Percentiles rank a stretch among this genome's conserved stretches.
Conservation (phyloP, 2,797 vertebrate species). For the Orestias chungarensis region DNA sequence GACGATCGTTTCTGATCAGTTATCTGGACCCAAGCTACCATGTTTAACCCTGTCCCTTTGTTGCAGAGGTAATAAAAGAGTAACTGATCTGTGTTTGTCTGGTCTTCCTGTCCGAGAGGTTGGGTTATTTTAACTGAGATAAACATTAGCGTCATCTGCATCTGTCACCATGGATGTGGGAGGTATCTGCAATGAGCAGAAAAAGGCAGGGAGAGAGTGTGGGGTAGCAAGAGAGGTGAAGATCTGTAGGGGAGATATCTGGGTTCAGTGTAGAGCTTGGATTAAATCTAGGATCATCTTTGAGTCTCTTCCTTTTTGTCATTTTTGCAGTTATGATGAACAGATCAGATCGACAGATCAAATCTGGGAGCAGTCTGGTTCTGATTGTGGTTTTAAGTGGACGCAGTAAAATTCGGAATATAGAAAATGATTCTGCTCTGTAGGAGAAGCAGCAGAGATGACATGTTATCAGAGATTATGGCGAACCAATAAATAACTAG, state of each 20-base stretch:
- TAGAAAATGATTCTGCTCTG: background rate
- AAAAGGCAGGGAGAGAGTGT: background rate
- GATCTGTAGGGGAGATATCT: background rate
- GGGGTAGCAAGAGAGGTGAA: background rate
- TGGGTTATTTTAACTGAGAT: constrained; percentile 29
- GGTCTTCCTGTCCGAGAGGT: constrained; percentile 18
- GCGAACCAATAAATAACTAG: background rate
- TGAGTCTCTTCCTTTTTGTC: background rate
- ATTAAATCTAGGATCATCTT: background rate
- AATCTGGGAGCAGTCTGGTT: too few species aligned
- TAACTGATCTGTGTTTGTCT: background rate
- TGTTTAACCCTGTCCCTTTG: background rate
- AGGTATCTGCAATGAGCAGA: constrained; percentile 9
- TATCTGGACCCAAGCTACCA: background rate
- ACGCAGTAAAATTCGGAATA: background rate
- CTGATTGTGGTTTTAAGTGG: background rate
- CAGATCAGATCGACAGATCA: background rate
- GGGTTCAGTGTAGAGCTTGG: background rate
- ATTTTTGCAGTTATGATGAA: background rate
- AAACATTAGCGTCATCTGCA: constrained; percentile 37
- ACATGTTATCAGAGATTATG: background rate
- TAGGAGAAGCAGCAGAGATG: background rate
- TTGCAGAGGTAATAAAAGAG: background rate
- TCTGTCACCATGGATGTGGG: constrained; percentile 33
- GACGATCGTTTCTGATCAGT: background rate